Evolutionary conservation across 64 coral and sea anemone genomes (phyloP), one percentile per base, ranked within the genome.

Genomic region (Acropora yongei): DNA sequence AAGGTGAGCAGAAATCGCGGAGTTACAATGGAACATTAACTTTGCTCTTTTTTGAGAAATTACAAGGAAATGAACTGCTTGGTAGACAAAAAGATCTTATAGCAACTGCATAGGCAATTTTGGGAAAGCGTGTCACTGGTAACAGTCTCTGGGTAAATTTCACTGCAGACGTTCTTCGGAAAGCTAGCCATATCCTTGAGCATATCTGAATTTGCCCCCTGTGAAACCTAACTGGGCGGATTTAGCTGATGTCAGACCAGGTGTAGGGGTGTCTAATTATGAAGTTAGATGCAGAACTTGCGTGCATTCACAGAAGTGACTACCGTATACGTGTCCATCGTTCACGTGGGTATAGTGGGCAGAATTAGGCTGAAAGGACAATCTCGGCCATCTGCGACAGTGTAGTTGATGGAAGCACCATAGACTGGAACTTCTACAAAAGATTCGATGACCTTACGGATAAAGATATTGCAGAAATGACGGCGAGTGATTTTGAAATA

Each of bases 171-270:
- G 14, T 90, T 75, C 49, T 81, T 66, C 53, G 14, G 8, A 60
- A 57, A 61, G 60, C 12, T 68, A 87, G 86, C 14, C 9, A 57
- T 45, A 51, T 81, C 66, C 50, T 95, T 78, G 17, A 94, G 16
- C 13, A 68, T 87, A 46, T 91, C 60, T 90, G 1, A 44, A 53
- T 6, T 30, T 82, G 44, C 95, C 95, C 17, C 47, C 47, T 63
- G 89, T 91, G 58, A 87, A 84, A 49, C 96, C 96, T 43, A 80
- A 83, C 2, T 91, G 88, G 88, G 76, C 88, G 11, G 95, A 97
- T 72, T 85, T 97, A 72, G 94, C 88, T 45, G 95, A 97, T 86
- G 95, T 92, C 16, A 84, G 95, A 11, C 92, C 92, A 44, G 95
- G 95, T 40, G 91, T 93, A n/a, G 95, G 91, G 42, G 78, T 91